Percentiles rank a stretch among this genome's conserved stretches.
Evolutionary conservation across 2,888 invertebrate species (phyloP).

Genomic region (Caenorhabditis afra): DNA sequence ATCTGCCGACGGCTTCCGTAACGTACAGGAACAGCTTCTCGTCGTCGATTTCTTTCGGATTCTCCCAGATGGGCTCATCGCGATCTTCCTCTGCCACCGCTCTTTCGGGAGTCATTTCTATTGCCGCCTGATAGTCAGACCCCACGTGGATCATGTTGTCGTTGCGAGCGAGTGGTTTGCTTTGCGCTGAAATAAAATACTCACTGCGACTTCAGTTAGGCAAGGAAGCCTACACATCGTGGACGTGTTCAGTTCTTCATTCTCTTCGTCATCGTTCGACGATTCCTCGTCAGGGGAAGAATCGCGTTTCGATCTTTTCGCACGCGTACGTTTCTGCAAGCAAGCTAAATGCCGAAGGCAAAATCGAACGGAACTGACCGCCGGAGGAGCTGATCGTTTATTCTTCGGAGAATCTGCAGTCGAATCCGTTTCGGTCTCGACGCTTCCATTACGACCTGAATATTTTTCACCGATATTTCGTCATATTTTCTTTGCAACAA

Average conservation of each 20-base stretch:
- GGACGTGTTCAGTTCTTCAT: conserved; percentile 1
- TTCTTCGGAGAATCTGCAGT: too few species aligned
- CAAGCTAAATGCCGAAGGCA: neutral
- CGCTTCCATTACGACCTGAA: too few species aligned
- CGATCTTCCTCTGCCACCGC: conserved; percentile 4
- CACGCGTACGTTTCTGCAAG: neutral
- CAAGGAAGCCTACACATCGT: neutral
- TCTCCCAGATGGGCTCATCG: conserved; percentile 27
- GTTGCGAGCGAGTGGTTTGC: conserved; percentile 12
- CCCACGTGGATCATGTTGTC: conserved; percentile 41
- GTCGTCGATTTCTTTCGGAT: conserved; percentile 2
- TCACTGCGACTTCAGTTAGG: too few species aligned
- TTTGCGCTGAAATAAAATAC: neutral
- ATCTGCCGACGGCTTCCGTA: conserved; percentile 22
- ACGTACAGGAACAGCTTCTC: conserved; percentile 8
- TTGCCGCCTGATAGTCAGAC: conserved; percentile 31
- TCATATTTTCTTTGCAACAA: neutral
- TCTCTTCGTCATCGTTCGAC: neutral
- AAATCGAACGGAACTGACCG: neutral
- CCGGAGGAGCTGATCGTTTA: too few species aligned
- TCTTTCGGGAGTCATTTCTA: neutral
- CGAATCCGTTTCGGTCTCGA: too few species aligned
- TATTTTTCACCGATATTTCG: too few species aligned
- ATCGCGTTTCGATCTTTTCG: conserved; percentile 3
- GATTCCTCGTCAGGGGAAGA: conserved; percentile 5